Base-by-base conservation (phyloP, 2,888 invertebrate species). In the Athripsodes cinereus region DNA sequence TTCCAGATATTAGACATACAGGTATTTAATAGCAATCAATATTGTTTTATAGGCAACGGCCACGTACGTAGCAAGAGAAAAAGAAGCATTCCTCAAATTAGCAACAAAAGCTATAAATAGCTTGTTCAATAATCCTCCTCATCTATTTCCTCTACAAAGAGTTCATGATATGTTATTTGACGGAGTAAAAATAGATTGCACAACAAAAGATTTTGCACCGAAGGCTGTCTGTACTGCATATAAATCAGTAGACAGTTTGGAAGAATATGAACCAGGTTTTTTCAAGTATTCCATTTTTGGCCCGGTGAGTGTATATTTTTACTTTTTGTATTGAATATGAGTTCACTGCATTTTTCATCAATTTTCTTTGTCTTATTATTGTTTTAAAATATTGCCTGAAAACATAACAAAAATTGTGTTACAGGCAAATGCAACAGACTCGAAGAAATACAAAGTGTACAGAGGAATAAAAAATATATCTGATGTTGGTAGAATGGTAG, bases 201-300 rank as follows among this genome's bases (percentile, higher is more conserved):
- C 81, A 0, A 83, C 85, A 34, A 84, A 82, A 0, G 90, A 91
- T 64, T 90, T 90, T 64, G 85, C 88, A 0, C 86, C 87, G 0
- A 86, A 86, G 67, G 88, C 90, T 0, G 80, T 88, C 1, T 92
- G 92, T 67, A 76, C 82, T 0, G 80, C 84, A 1, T 70, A 91
- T 64, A 85, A 85, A 70, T 81, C 82, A 22, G 85, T 87, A 65
- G 78, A 77, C 0, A 80, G 81, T 48, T 68, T 86, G 1, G 72
- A 76, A 34, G 74, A 81, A 50, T 74, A 81, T 51, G 81, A 82
- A 13, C 84, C 85, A 22, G 82, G 84, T 53, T 84, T 83, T 64
- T 85, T 84, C 64, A 73, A 79, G 8, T 88, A 92, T 69, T 90
- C 92, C 0, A 69, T 90, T 0, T 81, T 92, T 68, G 90, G 87